Evolutionary conservation across 2,888 invertebrate genomes (phyloP).

Genomic region (Colletes collaris): DNA sequence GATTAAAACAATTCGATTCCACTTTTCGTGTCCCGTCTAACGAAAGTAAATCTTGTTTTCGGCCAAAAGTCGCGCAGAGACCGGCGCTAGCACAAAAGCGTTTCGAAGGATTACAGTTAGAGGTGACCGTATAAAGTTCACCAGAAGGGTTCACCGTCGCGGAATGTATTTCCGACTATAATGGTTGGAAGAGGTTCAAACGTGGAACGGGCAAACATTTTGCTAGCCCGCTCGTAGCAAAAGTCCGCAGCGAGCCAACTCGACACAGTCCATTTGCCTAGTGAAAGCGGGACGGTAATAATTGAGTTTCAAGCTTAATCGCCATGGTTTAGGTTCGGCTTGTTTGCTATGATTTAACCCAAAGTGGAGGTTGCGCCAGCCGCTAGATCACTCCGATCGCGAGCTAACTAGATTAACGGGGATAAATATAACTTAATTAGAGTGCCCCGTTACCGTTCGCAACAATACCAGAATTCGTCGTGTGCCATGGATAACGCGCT

Average conservation of each 20-base stretch:
- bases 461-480: slow-evolving; percentile 4
- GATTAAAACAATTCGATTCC: too few relatives aligned
- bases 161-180: slow-evolving; percentile 5
- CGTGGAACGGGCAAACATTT: slow-evolving; percentile 29
- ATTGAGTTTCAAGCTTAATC: slow-evolving; percentile 57
- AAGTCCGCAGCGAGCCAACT: slow-evolving; percentile 38
- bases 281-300: slow-evolving; percentile 48
- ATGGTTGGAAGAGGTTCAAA: slow-evolving; percentile 30
- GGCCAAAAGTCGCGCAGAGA: not conserved
- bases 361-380: slow-evolving; percentile 43
- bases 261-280: slow-evolving; percentile 44
- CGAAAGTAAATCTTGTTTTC: too few relatives aligned
- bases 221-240: not conserved
- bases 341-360: slow-evolving; percentile 50
- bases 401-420: slow-evolving; percentile 38
- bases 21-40: too few relatives aligned
- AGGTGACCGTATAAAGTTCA: not conserved
- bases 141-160: not conserved
- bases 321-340: slow-evolving; percentile 41
- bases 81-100: too few relatives aligned
- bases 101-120: not conserved
- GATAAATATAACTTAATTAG: slow-evolving; percentile 42
- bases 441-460: not conserved
- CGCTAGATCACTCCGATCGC: slow-evolving; percentile 20
- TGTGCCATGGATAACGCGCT: not conserved